These are phyloP conservation scores for Phoxinus dragarum DNA, from an alignment of 2,797 vertebrate species.

Conservation along the genomic window DNA sequence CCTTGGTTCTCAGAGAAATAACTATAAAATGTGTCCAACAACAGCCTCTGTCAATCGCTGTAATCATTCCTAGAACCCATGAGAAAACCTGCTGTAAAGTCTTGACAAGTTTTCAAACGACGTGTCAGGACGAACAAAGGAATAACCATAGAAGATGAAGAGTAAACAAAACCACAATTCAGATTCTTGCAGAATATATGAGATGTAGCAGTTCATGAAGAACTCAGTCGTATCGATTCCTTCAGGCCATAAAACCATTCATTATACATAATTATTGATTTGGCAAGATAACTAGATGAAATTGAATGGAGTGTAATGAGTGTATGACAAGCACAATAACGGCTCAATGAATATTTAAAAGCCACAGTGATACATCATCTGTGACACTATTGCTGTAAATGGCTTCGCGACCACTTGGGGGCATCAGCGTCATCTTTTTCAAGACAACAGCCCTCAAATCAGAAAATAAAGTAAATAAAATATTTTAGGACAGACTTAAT, in stretches of 20 bases:
- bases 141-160: neutral
- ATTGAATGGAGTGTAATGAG: neutral
- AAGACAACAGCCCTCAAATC: neutral
- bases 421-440: constrained; percentile 59
- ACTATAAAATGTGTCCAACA: neutral
- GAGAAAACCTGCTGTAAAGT: neutral
- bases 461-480: neutral
- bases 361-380: neutral
- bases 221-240: neutral
- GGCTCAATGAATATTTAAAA: constrained; percentile 10
- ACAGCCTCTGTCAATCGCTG: neutral
- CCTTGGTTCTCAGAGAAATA: neutral
- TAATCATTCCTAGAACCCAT: neutral
- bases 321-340: neutral
- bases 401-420: constrained; percentile 68
- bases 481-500: neutral
- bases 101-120: neutral
- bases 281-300: neutral
- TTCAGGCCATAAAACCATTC: neutral
- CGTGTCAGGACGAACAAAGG: neutral
- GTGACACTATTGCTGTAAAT: constrained; percentile 52
- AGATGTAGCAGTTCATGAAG: neutral
- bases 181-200: neutral
- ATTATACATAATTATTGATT: neutral
- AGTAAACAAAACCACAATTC: neutral